Conservation (phyloP, 1,140 invertebrate genomes). For the Whitmania pigra region DNA sequence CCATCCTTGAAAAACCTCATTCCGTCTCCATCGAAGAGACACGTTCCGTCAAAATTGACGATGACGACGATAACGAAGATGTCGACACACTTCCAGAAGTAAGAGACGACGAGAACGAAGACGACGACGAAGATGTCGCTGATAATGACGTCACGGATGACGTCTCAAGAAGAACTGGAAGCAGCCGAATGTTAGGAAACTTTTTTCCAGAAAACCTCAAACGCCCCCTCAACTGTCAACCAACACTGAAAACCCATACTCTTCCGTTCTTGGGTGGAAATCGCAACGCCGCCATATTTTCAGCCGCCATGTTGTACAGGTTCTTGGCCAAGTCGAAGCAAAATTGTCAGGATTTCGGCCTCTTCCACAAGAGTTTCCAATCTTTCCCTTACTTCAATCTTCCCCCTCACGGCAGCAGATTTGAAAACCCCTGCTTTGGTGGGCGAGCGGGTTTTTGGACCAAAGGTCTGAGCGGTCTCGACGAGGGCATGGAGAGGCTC, state of each 20-base stretch:
- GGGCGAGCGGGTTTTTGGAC: too few relatives aligned
- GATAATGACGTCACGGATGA: background rate
- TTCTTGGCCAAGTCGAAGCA: background rate
- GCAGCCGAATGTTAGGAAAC: background rate
- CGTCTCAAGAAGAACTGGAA: background rate
- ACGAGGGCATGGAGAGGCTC: background rate
- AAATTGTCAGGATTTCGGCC: background rate
- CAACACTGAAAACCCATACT: background rate
- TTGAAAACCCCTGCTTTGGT: too few relatives aligned
- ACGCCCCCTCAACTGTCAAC: background rate
- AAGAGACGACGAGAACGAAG: background rate
- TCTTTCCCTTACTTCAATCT: background rate
- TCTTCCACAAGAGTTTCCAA: background rate
- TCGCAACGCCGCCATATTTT: background rate
- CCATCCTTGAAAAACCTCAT: background rate
- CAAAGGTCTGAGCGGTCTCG: background rate
- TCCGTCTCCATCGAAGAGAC: background rate
- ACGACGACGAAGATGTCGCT: background rate
- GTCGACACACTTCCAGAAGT: background rate
- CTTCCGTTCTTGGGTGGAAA: background rate
- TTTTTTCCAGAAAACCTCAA: background rate
- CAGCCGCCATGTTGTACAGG: slow-evolving; percentile 9
- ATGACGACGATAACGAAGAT: background rate
- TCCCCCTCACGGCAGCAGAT: background rate
- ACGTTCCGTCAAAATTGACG: background rate